Percentiles rank a stretch among this genome's conserved stretches.
Conservation (phyloP, 2,113 vertebrate genomes). For the Calcarius ornatus region DNA sequence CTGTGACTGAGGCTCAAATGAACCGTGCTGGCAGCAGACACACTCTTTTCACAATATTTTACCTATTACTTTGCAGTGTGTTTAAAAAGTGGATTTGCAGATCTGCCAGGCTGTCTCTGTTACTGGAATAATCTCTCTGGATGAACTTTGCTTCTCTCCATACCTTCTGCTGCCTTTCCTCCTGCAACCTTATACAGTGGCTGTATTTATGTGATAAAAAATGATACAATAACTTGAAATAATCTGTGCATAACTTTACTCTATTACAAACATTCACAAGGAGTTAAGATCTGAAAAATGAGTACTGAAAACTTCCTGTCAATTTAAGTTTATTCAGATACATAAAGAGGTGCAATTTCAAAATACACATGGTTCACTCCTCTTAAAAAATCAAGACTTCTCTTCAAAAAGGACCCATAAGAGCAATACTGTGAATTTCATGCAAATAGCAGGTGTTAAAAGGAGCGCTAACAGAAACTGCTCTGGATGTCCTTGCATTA, state of each 20-base stretch:
- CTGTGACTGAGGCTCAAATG: conserved; percentile 58
- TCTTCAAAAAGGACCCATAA: not conserved
- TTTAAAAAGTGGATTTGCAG: conserved; percentile 52
- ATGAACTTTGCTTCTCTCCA: conserved; percentile 41
- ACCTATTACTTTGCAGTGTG: conserved; percentile 1
- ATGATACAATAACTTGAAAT: not conserved
- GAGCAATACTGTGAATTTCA: not conserved
- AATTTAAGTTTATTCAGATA: not conserved
- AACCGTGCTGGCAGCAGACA: not conserved
- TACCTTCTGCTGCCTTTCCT: conserved; percentile 17
- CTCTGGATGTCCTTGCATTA: not conserved
- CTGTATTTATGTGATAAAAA: not conserved
- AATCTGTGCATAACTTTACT: not conserved
- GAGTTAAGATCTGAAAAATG: not conserved
- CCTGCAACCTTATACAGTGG: not conserved
- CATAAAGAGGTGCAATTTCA: not conserved
- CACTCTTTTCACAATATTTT: conserved; percentile 49
- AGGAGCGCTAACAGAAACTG: not conserved
- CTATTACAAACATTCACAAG: not conserved
- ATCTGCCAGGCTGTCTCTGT: conserved; percentile 50
- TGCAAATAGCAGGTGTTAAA: not conserved
- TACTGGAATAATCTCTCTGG: conserved; percentile 53
- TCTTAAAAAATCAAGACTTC: not conserved
- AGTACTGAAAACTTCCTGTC: not conserved
- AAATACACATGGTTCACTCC: not conserved